These are phyloP conservation scores for Nycticryphes semicollaris DNA, from an alignment of 2,113 vertebrate genomes.

Conservation along the genomic window DNA sequence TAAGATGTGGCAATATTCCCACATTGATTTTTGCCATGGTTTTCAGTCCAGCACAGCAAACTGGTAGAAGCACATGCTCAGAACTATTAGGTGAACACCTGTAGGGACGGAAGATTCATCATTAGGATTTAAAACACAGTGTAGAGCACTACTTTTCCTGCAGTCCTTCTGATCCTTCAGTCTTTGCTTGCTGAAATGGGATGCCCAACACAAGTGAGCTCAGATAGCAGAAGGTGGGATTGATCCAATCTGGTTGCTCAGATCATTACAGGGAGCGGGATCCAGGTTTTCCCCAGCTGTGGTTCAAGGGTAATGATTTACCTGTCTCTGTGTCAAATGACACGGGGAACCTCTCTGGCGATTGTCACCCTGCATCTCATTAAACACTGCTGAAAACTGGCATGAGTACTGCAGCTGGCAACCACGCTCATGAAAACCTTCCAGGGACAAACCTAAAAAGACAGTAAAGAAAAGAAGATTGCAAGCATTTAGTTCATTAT, in stretches of 20 bases:
- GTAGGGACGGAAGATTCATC: neutral
- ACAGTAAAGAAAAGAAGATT: neutral
- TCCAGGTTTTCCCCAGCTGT: neutral
- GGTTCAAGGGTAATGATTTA: neutral
- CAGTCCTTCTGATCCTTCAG: neutral
- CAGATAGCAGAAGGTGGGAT: neutral
- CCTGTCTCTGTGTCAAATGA: neutral
- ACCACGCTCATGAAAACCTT: neutral
- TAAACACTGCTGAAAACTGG: neutral
- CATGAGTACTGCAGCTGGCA: neutral
- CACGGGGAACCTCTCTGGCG: neutral
- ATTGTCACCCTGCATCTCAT: neutral
- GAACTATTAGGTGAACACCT: neutral
- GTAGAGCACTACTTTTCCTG: neutral
- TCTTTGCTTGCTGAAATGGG: neutral
- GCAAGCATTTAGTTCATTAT: conserved; percentile 2
- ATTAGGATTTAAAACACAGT: neutral
- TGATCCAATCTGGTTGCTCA: neutral
- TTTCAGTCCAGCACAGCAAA: neutral
- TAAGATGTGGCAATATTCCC: neutral
- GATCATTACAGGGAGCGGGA: neutral
- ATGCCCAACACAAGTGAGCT: neutral
- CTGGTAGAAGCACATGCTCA: neutral
- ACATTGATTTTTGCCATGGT: neutral
- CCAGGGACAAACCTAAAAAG: neutral